Evolutionary conservation across 2,113 vertebrate genomes (phyloP), one percentile per base, ranked within the genome.

Genomic region (Rhynchopsitta pachyrhyncha): DNA sequence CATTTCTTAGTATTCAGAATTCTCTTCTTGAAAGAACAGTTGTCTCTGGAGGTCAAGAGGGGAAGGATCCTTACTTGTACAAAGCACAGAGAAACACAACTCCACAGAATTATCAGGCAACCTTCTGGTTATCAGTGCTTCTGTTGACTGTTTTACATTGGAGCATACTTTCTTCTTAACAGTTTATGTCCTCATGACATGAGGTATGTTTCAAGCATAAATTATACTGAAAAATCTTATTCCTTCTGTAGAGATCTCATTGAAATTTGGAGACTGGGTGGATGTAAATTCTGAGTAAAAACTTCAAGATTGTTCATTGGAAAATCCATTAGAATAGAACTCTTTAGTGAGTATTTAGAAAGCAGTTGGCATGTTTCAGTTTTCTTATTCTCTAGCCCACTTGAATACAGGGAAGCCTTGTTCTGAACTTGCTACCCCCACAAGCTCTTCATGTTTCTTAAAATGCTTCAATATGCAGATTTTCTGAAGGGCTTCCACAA

Each of bases 11-110:
- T 85, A 70, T 71, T 84, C 62, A 62, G 41, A 83, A 73, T 90
- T 91, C 55, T 44, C 84, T 73, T 95, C 74, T 83, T 70, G 67
- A 93, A 92, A 93, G 91, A 81, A 55, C 75, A 39, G 55, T 35
- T 79, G 46, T 81, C 92, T 71, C 53, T 63, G 85, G 46, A 85
- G 78, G 55, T 67, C 0, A 1, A 70, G 85, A 64, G n/a, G n/a
- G 42, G 55, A 93, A 74, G 28, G 78, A 62, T 79, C 44, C 41
- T 85, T 67, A 35, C 67, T 64, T 0, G 0, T 18, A 42, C 47
- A 70, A 86, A 90, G 39, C 22, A 8, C 41, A 35, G 79, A 83
- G 49, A 13, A 74, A 16, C 64, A 31, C 44, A 76, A 23, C 35
- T 63, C 11, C 1, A 2, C 63, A 13, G 37, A 90, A 31, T 75